phyloP scores from a whole-genome alignment of 2,113 vertebrate genomes.

The Promerops cafer region DNA sequence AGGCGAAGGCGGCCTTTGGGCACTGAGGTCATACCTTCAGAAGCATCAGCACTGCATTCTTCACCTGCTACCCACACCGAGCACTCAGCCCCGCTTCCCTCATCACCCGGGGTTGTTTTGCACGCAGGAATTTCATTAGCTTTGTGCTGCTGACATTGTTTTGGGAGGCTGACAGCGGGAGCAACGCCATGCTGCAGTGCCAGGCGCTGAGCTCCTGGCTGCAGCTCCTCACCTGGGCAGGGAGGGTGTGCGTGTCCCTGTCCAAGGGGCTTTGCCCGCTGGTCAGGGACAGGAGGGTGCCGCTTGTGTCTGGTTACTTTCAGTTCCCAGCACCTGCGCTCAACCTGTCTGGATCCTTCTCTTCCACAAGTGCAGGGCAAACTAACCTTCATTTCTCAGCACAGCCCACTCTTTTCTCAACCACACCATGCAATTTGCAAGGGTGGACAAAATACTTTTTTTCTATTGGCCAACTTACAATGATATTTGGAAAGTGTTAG shows the following conservation, averaged over 20 bases:
- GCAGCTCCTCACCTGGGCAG: background rate
- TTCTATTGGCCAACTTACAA: background rate
- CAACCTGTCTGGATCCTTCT: background rate
- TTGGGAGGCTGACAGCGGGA: background rate
- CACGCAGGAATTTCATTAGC: background rate
- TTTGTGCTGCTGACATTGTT: background rate
- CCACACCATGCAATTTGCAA: rapidly evolving
- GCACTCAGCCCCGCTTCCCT: background rate
- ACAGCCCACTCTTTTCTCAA: background rate
- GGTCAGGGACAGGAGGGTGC: background rate
- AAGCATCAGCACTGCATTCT: background rate
- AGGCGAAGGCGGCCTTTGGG: background rate
- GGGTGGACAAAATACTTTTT: background rate
- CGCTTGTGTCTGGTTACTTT: background rate
- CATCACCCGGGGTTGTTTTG: background rate
- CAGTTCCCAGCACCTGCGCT: background rate
- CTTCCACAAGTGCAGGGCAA: background rate
- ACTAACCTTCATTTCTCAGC: background rate
- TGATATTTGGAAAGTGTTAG: background rate
- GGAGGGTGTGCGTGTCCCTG: rapidly evolving
- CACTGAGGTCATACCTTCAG: background rate
- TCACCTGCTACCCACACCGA: background rate
- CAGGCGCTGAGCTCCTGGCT: background rate
- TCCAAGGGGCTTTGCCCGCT: background rate
- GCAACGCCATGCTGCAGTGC: background rate